Evolutionary conservation across 2,797 vertebrate genomes (phyloP).

Genomic region (Odontamblyopus lacepedii): DNA sequence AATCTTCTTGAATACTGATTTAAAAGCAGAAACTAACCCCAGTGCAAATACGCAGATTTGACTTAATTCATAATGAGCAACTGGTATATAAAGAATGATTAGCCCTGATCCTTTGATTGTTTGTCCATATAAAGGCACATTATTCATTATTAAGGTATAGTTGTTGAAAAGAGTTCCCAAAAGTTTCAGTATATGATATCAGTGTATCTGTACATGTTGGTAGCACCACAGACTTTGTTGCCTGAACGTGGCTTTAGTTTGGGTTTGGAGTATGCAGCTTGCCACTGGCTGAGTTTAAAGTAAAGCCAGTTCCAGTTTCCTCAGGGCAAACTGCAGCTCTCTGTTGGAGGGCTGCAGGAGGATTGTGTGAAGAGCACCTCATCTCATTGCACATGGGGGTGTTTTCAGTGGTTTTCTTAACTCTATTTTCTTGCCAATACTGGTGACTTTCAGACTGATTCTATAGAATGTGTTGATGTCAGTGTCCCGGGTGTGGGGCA

Average conservation of each 20-base stretch:
- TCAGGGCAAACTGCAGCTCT: conserved; percentile 39
- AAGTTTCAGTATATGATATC: too few species aligned
- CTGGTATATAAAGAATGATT: too few species aligned
- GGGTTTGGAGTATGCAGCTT: conserved; percentile 43
- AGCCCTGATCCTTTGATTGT: too few species aligned
- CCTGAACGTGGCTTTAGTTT: conserved; percentile 46
- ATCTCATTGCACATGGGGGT: conserved; percentile 29
- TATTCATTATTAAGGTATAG: too few species aligned
- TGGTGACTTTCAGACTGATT: not conserved
- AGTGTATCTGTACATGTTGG: not conserved
- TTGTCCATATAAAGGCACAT: too few species aligned
- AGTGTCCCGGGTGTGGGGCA: too few species aligned
- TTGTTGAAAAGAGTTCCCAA: too few species aligned
- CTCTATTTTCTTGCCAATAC: not conserved
- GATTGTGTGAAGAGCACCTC: conserved; percentile 40
- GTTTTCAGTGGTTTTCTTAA: conserved; percentile 18
- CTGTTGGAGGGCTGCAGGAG: conserved; percentile 34
- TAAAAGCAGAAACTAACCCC: too few species aligned
- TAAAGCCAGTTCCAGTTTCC: conserved; percentile 50
- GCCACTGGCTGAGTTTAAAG: conserved; percentile 51
- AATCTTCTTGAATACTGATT: too few species aligned
- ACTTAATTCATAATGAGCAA: too few species aligned
- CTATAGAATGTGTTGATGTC: not conserved
- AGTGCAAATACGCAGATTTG: too few species aligned
- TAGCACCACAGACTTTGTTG: conserved; percentile 35